Evolutionary conservation across 2,888 invertebrate species (phyloP), one percentile per base, ranked within the genome.

Genomic region (Epicampocera succincta): DNA sequence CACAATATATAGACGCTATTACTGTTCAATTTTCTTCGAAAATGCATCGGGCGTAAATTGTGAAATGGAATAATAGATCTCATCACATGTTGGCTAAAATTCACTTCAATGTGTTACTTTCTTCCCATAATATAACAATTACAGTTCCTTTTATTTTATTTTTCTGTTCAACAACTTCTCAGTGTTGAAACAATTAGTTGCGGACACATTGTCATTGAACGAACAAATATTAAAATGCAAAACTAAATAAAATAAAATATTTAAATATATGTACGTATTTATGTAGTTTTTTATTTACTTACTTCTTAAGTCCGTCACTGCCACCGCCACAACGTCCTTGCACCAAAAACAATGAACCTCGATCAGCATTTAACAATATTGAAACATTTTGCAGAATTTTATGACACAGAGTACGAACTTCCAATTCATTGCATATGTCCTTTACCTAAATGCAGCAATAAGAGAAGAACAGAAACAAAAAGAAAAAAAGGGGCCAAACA

Each of bases 371-470:
- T 86, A 98, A 93, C 52, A 98, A 92, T 87, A 96, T 96, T 88
- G 96, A 97, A 78, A 98, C 98, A 91, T 98, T 98, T 91, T 97
- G 97, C 75, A 97, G 93, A 89, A 98, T 98, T 92, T 98, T 98
- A 93, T 98, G 98, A 90, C 98, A 98, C 85, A 98, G 92, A 50
- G 96, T 96, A 86, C 97, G 94, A 71, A 98, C 96, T 90, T 98
- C 98, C 88, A 98, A 92, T 91, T 98, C 98, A 92, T 98, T 98
- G 92, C 98, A 97, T 88, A 98, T 98, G 91, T 98, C 98, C 92
- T 97, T 96, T 83, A 96, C 96, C 96, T 96, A 91, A 83, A 83
- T 76, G 63, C 25, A 48, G 33, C 8, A 56, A 63, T 2, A n/a
- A n/a, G n/a, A n/a, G n/a, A 33, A 9, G n/a, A 12, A 19, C 6